Evolutionary conservation across 2,888 invertebrate genomes (phyloP).

Genomic region (Ethmia dodecea): DNA sequence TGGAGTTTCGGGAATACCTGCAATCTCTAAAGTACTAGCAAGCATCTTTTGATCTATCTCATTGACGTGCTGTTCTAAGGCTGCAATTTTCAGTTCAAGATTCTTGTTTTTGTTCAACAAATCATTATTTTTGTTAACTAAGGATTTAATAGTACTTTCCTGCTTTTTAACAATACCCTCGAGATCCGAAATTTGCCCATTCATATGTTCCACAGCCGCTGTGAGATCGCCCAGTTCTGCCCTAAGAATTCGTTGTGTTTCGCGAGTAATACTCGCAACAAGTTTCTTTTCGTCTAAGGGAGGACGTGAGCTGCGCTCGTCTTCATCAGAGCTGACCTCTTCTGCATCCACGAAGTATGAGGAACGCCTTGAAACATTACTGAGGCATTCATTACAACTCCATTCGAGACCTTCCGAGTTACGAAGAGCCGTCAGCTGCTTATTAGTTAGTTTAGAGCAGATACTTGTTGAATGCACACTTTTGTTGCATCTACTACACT

Average conservation of each 20-base stretch:
- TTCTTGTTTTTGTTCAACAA: conserved; percentile 2
- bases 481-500: conserved; percentile 1
- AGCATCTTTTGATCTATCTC: not conserved
- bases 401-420: not conserved
- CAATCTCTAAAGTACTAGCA: conserved; percentile 10
- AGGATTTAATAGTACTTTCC: not conserved
- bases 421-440: not conserved
- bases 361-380: not conserved
- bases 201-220: not conserved
- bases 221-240: not conserved
- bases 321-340: not conserved
- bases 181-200: not conserved
- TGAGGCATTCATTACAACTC: conserved; percentile 1
- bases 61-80: not conserved
- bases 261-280: not conserved
- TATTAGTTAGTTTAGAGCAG: not conserved
- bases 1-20: conserved; percentile 14
- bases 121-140: not conserved
- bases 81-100: not conserved
- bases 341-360: not conserved
- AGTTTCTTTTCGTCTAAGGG: not conserved
- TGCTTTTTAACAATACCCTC: not conserved
- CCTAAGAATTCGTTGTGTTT: not conserved
- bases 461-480: not conserved
- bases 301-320: not conserved